These are phyloP conservation scores for Lissonota sp. DNA, from an alignment of 2,888 invertebrate species.

Conservation along the genomic window DNA sequence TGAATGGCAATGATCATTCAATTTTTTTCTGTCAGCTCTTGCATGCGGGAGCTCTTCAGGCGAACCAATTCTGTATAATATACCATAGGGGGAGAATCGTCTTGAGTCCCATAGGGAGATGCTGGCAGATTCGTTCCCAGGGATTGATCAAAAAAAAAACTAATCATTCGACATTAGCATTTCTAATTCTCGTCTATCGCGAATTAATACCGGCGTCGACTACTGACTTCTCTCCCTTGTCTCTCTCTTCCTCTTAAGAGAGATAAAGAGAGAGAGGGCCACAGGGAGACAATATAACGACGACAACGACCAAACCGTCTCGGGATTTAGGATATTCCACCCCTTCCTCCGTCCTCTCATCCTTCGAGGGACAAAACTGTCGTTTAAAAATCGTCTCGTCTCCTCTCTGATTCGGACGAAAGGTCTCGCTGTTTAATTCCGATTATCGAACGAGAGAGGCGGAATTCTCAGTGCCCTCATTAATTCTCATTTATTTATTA, in stretches of 20 bases:
- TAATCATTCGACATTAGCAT: conserved; percentile 71
- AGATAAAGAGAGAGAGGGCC: conserved; percentile 28
- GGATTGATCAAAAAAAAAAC: conserved; percentile 45
- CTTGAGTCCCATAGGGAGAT: conserved; percentile 38
- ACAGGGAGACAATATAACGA: conserved; percentile 46
- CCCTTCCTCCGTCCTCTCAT: conserved; percentile 27
- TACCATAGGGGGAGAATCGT: conserved; percentile 9
- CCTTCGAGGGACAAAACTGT: conserved; percentile 42
- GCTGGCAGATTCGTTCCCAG: conserved; percentile 7
- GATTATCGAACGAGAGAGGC: conserved; percentile 57
- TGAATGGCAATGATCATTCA: neutral
- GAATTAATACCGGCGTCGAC: conserved; percentile 72
- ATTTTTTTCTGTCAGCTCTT: conserved; percentile 1
- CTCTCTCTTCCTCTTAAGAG: too few species aligned
- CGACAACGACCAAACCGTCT: conserved; percentile 44
- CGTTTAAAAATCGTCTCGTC: conserved; percentile 46
- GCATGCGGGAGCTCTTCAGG: conserved; percentile 24
- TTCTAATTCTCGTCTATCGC: conserved; percentile 77
- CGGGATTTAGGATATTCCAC: conserved; percentile 37
- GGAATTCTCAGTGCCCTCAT: conserved; percentile 57
- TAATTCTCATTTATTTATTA: conserved; percentile 58
- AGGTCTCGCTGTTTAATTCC: conserved; percentile 56
- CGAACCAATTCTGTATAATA: conserved; percentile 43
- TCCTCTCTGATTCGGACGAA: conserved; percentile 1
- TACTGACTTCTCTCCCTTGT: conserved; percentile 46